A percentile compares a stretch with the other conserved stretches of the same genome.
Evolutionary conservation across 2,797 vertebrate genomes (phyloP).

Genomic region (Melanotaenia nigrans): DNA sequence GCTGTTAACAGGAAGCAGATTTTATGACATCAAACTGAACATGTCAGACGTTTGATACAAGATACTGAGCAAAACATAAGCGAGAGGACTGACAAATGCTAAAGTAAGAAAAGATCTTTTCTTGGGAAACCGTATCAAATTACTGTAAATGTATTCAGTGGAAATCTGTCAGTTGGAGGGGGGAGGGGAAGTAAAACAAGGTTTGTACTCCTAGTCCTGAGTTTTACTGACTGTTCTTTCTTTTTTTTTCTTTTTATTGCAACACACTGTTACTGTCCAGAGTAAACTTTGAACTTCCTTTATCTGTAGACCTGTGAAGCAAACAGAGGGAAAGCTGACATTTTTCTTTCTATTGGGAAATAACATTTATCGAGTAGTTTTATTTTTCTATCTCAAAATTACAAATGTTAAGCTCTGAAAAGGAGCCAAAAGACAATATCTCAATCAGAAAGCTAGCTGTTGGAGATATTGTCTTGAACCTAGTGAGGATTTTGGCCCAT

Average conservation of each 20-base stretch:
- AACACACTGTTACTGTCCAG: not conserved
- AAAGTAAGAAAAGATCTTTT: slow-evolving; percentile 7
- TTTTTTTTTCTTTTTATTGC: slow-evolving; percentile 1
- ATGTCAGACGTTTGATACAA: slow-evolving; percentile 1
- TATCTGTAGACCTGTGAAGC: slow-evolving; percentile 2
- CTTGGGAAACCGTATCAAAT: not conserved
- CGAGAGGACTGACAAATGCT: not conserved
- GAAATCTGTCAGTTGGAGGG: slow-evolving; percentile 24
- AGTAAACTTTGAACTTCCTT: slow-evolving; percentile 53
- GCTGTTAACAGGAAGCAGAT: slow-evolving; percentile 2
- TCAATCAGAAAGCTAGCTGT: not conserved
- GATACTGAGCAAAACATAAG: slow-evolving; percentile 6
- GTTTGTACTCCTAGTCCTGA: slow-evolving; percentile 30
- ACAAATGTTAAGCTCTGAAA: not conserved
- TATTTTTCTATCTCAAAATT: not conserved
- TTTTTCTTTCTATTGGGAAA: not conserved
- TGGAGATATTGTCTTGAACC: not conserved
- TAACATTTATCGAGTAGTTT: not conserved
- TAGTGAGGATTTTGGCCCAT: not conserved
- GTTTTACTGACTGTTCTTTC: slow-evolving; percentile 19
- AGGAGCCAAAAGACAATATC: not conserved
- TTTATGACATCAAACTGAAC: not conserved
- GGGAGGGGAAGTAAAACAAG: slow-evolving; percentile 50
- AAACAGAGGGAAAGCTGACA: slow-evolving; percentile 7
- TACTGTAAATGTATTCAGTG: slow-evolving; percentile 35